phyloP scores from a whole-genome alignment of 2,888 invertebrate genomes.

The Ichneumoninae sp. region DNA sequence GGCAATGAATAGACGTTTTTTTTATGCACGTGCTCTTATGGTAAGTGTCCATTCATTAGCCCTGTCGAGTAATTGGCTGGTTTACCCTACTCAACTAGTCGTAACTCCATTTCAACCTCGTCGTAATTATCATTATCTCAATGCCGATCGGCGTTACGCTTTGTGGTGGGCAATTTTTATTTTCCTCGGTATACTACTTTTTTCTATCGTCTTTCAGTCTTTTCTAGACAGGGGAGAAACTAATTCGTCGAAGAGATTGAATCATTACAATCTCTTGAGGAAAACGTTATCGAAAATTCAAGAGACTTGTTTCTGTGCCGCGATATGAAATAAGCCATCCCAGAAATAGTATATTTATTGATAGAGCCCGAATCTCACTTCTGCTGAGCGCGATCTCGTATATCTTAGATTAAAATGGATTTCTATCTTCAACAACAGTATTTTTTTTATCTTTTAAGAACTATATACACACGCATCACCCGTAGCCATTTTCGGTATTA shows the following conservation, averaged over 20 bases:
- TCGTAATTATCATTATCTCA: neutral
- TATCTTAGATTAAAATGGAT: neutral
- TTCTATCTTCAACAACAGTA: neutral
- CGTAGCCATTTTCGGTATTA: neutral
- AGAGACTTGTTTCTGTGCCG: neutral
- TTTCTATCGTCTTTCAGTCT: neutral
- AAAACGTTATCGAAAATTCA: neutral
- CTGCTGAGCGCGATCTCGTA: neutral
- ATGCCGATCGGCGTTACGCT: neutral
- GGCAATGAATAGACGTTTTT: no score
- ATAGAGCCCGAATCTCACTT: neutral
- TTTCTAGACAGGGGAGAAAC: neutral
- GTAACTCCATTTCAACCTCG: no score
- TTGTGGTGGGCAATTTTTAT: neutral
- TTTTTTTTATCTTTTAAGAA: neutral
- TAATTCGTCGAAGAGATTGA: neutral
- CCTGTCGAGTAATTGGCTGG: no score
- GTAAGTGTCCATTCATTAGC: no score
- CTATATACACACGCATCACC: neutral
- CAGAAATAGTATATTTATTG: neutral
- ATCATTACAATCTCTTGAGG: neutral
- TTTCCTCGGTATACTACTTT: neutral
- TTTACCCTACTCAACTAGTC: no score
- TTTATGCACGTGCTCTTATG: no score
- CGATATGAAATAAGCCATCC: neutral